Conservation (phyloP, 2,113 vertebrate genomes). For the Daubentonia madagascariensis region DNA sequence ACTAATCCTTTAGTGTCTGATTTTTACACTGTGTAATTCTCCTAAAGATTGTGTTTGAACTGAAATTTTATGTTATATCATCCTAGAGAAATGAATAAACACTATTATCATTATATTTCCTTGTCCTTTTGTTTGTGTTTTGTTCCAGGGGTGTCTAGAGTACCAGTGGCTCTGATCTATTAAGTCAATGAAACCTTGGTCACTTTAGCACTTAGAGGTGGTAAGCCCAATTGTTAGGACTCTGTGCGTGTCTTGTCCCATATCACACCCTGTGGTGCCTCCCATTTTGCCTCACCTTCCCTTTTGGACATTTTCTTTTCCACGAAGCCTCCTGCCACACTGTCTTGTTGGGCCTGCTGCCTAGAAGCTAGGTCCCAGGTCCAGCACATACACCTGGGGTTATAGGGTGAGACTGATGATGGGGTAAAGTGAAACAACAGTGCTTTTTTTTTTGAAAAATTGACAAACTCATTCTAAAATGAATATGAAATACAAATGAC, state of each 20-base stretch:
- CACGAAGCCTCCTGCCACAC: background rate
- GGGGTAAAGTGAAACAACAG: background rate
- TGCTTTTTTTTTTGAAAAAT: background rate
- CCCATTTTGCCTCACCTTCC: background rate
- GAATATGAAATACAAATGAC: background rate
- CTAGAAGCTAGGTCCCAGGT: background rate
- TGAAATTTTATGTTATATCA: background rate
- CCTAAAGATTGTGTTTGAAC: background rate
- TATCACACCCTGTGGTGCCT: background rate
- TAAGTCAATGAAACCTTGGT: too few species aligned
- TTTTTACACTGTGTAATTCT: background rate
- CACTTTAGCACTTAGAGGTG: background rate
- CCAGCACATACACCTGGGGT: background rate
- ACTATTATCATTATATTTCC: background rate
- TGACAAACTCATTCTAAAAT: background rate
- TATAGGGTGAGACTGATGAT: background rate
- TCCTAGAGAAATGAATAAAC: background rate
- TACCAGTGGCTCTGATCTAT: background rate
- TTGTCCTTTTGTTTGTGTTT: background rate
- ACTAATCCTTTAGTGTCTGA: slow-evolving; percentile 59
- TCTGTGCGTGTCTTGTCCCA: background rate
- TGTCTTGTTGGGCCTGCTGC: background rate
- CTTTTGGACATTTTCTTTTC: background rate
- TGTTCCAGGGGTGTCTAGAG: background rate
- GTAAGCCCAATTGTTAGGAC: background rate